A percentile compares a stretch with the other conserved stretches of the same genome.
These are phyloP conservation scores for Eurypyga helias DNA, from an alignment of 2,113 vertebrate species.

Conservation along the genomic window DNA sequence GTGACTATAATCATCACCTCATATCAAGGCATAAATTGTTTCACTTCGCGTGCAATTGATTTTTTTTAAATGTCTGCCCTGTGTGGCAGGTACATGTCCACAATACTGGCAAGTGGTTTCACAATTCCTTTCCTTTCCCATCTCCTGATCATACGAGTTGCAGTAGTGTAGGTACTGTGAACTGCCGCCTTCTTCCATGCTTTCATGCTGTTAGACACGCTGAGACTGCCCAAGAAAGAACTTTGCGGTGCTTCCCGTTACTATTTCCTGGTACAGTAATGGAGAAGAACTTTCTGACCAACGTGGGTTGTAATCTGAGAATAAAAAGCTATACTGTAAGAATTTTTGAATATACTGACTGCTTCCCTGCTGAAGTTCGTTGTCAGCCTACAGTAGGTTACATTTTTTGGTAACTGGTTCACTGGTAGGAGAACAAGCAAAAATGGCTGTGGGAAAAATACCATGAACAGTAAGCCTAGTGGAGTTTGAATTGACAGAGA, in stretches of 20 bases:
- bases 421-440: neutral
- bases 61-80: neutral
- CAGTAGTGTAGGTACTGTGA: neutral
- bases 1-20: neutral
- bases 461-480: neutral
- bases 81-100: neutral
- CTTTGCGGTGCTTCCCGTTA: neutral
- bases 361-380: neutral
- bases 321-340: neutral
- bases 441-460: neutral
- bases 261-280: fast-evolving
- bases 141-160: neutral
- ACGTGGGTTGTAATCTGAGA: neutral
- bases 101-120: neutral
- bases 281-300: neutral
- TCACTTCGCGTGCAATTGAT: neutral
- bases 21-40: neutral
- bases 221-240: neutral
- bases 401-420: neutral
- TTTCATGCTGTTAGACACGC: neutral
- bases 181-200: neutral
- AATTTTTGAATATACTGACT: neutral
- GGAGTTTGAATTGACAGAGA: neutral
- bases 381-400: neutral
- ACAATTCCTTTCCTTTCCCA: neutral